phyloP scores from a whole-genome alignment of 2,888 invertebrate genomes.

The Stegana nigrithorax region DNA sequence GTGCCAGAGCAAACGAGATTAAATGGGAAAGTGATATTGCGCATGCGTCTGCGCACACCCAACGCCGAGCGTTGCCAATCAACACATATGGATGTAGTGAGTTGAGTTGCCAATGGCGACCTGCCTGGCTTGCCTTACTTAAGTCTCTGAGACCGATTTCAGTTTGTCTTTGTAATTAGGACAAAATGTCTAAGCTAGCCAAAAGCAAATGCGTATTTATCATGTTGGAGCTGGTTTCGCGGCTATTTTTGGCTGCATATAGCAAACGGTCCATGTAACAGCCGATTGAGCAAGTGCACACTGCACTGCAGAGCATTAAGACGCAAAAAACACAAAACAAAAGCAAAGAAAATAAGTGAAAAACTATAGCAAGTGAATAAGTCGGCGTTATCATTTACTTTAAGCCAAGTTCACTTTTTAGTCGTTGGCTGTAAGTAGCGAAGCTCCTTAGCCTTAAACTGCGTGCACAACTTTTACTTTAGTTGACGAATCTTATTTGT shows the following conservation, averaged over 20 bases:
- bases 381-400: not conserved
- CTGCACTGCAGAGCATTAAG: not conserved
- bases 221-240: slow-evolving; percentile 16
- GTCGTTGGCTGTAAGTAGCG: too few relatives aligned
- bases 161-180: slow-evolving; percentile 55
- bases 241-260: not conserved
- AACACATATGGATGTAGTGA: too few relatives aligned
- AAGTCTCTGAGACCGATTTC: slow-evolving; percentile 26
- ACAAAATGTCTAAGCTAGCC: slow-evolving; percentile 59
- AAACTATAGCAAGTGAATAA: too few relatives aligned
- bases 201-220: slow-evolving; percentile 47
- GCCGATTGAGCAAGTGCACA: not conserved
- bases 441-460: too few relatives aligned
- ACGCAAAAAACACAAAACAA: not conserved
- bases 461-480: slow-evolving; percentile 6
- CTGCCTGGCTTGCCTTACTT: slow-evolving; percentile 1
- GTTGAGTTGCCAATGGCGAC: not conserved
- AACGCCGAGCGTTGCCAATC: too few relatives aligned
- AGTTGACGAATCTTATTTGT: too few relatives aligned
- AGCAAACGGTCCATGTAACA: not conserved
- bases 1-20: slow-evolving; percentile 51
- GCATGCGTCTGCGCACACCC: too few relatives aligned
- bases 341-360: not conserved
- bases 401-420: not conserved
- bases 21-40: slow-evolving; percentile 58